phyloP scores from a whole-genome alignment of 2,113 vertebrate species.

The Tringa solitaria region DNA sequence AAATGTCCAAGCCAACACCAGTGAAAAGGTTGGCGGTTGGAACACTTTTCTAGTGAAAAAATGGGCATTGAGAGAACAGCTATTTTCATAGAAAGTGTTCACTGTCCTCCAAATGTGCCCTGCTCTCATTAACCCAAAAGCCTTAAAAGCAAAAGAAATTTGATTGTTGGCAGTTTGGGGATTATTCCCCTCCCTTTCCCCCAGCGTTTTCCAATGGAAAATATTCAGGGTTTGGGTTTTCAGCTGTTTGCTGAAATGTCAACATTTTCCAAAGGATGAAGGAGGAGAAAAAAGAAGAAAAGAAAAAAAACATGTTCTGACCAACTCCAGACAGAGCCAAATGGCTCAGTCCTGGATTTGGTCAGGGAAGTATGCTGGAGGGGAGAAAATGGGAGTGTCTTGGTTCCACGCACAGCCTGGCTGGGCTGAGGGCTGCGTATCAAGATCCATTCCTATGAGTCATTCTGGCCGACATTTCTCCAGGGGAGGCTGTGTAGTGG shows the following conservation, averaged over 20 bases:
- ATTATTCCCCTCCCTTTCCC: conserved; percentile 33
- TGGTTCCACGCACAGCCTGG: conserved; percentile 4
- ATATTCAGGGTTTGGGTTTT: conserved; percentile 53
- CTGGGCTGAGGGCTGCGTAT: not conserved
- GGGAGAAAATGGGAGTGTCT: conserved; percentile 41
- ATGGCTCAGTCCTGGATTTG: conserved; percentile 40
- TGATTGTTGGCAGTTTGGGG: conserved; percentile 14
- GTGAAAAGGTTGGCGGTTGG: not conserved
- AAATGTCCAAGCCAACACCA: not conserved
- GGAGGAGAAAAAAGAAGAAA: conserved; percentile 19
- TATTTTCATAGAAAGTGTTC: not conserved
- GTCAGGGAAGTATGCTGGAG: conserved; percentile 48
- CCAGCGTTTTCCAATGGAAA: conserved; percentile 52
- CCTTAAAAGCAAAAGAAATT: not conserved
- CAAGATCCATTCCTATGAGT: not conserved
- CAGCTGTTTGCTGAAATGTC: conserved; percentile 41
- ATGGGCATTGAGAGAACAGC: not conserved
- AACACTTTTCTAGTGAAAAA: not conserved
- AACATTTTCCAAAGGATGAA: conserved; percentile 44
- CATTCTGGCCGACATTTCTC: not conserved
- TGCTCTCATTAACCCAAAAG: not conserved
- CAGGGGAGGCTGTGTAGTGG: not conserved
- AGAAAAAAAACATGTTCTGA: conserved; percentile 62
- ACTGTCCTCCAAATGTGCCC: not conserved
- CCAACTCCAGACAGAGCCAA: conserved; percentile 55